phyloP scores from a whole-genome alignment of 2,113 vertebrate species.

The Phrynosoma blainvillii region DNA sequence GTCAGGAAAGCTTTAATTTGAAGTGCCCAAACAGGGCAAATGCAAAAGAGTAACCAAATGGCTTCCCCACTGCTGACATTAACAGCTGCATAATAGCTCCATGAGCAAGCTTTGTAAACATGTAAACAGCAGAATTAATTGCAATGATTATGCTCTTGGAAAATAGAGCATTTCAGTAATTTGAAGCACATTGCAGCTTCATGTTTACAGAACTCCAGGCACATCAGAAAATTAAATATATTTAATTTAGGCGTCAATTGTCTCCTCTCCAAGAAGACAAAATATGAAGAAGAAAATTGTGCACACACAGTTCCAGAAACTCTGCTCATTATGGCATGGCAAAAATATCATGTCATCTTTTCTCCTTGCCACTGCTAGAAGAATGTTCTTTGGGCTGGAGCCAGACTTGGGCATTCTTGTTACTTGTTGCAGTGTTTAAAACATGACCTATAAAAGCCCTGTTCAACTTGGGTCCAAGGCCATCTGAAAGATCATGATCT shows the following conservation, averaged over 20 bases:
- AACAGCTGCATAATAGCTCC: constrained; percentile 40
- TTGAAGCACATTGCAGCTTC: constrained; percentile 21
- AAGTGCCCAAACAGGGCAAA: constrained; percentile 20
- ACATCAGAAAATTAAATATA: constrained; percentile 1
- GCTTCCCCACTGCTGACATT: neutral
- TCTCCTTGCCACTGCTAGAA: neutral
- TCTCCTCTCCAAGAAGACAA: neutral
- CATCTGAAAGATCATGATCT: too few relatives aligned
- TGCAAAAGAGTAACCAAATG: neutral
- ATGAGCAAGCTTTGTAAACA: constrained; percentile 33
- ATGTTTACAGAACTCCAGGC: neutral
- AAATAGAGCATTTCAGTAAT: constrained; percentile 26
- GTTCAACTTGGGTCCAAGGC: too few relatives aligned
- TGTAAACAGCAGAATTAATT: constrained; percentile 34
- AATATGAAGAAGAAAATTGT: neutral
- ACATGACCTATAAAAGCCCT: neutral
- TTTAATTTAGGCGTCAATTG: constrained; percentile 7
- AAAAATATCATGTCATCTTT: neutral
- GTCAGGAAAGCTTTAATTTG: neutral
- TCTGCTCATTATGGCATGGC: neutral
- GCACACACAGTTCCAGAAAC: neutral
- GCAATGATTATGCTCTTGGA: constrained; percentile 44
- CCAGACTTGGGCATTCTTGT: neutral
- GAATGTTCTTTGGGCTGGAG: neutral
- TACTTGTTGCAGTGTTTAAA: neutral